phyloP scores from a whole-genome alignment of 2,888 invertebrate genomes.

The Protophormia terraenovae region DNA sequence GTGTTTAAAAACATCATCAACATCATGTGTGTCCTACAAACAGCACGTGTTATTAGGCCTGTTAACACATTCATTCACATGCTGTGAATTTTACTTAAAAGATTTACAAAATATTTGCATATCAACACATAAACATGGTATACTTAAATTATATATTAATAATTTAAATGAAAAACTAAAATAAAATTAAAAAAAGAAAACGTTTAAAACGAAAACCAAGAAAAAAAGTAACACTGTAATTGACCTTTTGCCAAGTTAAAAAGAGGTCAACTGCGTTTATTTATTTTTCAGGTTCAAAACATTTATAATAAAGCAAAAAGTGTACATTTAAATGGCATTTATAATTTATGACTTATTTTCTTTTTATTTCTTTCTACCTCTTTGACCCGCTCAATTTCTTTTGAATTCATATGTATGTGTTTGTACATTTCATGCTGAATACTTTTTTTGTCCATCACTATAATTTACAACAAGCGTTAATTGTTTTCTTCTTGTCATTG shows the following conservation, averaged over 20 bases:
- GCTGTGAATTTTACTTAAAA: neutral
- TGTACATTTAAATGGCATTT: neutral
- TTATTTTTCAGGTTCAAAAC: neutral
- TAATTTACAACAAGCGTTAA: constrained; percentile 14
- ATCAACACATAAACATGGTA: neutral
- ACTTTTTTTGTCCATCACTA: neutral
- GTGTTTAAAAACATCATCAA: neutral
- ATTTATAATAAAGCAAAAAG: neutral
- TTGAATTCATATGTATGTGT: neutral
- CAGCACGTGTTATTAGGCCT: neutral
- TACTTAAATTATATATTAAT: neutral
- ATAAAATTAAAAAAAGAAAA: neutral
- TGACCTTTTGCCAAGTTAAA: neutral
- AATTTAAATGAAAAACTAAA: constrained; percentile 1
- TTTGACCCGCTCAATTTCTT: neutral
- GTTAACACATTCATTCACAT: neutral
- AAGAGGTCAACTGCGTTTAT: neutral
- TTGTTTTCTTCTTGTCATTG: constrained; percentile 12
- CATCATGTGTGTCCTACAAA: neutral
- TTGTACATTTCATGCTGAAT: neutral
- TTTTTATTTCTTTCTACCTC: too few species aligned
- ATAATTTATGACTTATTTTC: neutral
- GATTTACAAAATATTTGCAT: neutral
- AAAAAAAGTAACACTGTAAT: neutral
- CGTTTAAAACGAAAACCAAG: too few species aligned